Evolutionary conservation across 2,888 invertebrate species (phyloP), one percentile per base, ranked within the genome.

Genomic region (Eristalis pertinax): DNA sequence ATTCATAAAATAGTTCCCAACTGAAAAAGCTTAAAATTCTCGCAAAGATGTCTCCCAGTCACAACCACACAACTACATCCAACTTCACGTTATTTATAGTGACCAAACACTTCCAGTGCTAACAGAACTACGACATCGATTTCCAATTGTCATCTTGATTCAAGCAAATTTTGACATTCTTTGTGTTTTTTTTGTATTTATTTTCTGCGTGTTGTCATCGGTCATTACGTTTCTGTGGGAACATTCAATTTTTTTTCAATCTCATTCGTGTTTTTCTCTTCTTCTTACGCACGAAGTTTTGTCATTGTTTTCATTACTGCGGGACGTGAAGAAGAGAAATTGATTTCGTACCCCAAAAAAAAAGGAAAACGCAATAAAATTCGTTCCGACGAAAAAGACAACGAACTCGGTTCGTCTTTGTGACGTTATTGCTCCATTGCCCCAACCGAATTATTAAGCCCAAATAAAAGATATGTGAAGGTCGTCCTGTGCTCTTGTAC

Each of bases 261-360:
- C 75, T 79, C 70, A 78, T 86, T 86, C 86, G 78, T 86, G 78
- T 83, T 86, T 86, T 64, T 86, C 41, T 72, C 69, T 62, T 68
- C 62, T 65, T 68, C 62, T 70, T 78, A 67, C 56, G 24, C 70
- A 63, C 70, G 56, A 15, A 65, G 67, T 60, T 79, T 86, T 83
- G 78, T 78, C 86, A 86, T 86, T 86, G 86, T 86, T 86, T 86
- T 83, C 74, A 86, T 68, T 83, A 67, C 63, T 70, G 70, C 56
- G 70, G 60, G 70, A 69, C 69, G 69, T 24, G 63, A 56, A 76
- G 65, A 77, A 76, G 63, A 72, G 29, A 70, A 83, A 65, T 83
- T 78, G 77, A 83, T 83, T 70, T n/a, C 64, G 62, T 60, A 72
- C 69, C n/a, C 77, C 63, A 63, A 65, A 32, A 32, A 32, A 32